Base-by-base conservation (phyloP, 2,113 vertebrate species). In the Oncorhynchus tshawytscha region DNA sequence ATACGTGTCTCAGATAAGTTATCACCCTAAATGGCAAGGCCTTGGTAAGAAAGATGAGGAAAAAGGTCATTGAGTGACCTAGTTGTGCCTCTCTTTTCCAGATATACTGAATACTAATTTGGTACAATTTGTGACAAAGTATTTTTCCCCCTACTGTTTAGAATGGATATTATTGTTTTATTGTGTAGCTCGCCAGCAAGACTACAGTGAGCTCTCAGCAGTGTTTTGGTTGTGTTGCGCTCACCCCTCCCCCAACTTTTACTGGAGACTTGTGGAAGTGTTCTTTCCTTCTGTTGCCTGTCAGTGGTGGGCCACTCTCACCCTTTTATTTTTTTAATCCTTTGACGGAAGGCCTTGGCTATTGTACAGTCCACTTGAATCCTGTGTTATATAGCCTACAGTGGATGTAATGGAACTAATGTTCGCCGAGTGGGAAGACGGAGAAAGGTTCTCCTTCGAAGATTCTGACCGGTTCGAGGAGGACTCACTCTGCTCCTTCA, bases 391-490 rank as follows among this genome's bases (percentile, higher is more conserved):
- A 54, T 18, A 54, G 51, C 72, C 72, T 81, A 34, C 78, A 75
- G 87, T 88, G 86, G 91, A 94, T 95, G 95, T 94, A 82, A 99
- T 99, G 98, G 98, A 99, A 95, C 96, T 99, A 88, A 99, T 99
- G 98, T 99, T 99, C 31, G 98, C 98, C 3, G 98, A 99, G 94
- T 99, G 98, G 97, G 98, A 99, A 94, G 98, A 99, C 80, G 97
- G 96, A 20, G 98, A 99, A 89, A 94, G 98, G 92, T 99, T 99
- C 91, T 99, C 98, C 7, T 99, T 99, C 82, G 97, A 99, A 91
- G 98, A 99, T 92, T 99, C 97, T 0, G 98, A 99, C 87, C 95
- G 97, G 74, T 99, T 99, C 84, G 98, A 99, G 84, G 98, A 99
- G 86, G 98, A 99, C 91, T 99, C 98, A 13, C 95, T 99, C 85